These are phyloP conservation scores for Orthosia gothica DNA, from an alignment of 2,888 invertebrate genomes.

Conservation along the genomic window DNA sequence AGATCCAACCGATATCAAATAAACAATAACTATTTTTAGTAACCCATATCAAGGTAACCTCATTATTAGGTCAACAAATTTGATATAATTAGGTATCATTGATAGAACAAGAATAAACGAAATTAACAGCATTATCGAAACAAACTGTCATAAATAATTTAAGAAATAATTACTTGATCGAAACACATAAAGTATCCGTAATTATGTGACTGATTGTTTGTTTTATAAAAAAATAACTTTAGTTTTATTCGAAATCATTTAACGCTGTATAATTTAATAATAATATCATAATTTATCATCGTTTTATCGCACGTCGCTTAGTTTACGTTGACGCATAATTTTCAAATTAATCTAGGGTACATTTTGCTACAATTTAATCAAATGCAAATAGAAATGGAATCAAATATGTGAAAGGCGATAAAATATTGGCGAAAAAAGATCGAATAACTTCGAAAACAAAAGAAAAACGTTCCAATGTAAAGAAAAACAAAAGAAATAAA, in stretches of 20 bases:
- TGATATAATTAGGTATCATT: neutral
- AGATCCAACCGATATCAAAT: neutral
- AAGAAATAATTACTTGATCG: conserved; percentile 5
- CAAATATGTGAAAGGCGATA: neutral
- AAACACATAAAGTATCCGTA: conserved; percentile 9
- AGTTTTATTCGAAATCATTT: neutral
- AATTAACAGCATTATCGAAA: conserved; percentile 7
- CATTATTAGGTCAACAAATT: conserved; percentile 31
- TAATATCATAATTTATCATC: conserved; percentile 15
- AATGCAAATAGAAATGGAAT: conserved; percentile 17
- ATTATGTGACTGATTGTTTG: conserved; percentile 6
- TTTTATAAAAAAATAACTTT: conserved; percentile 1
- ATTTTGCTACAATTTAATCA: conserved; percentile 7
- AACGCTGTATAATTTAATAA: conserved; percentile 16
- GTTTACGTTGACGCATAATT: conserved; percentile 12
- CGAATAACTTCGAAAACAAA: conserved; percentile 27
- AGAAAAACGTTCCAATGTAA: conserved; percentile 34
- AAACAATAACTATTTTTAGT: conserved; percentile 6
- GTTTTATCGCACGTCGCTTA: conserved; percentile 22
- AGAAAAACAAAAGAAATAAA: conserved; percentile 61
- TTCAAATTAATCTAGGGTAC: conserved; percentile 3
- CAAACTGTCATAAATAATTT: conserved; percentile 2
- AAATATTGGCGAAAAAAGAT: conserved; percentile 14
- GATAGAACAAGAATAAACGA: neutral
- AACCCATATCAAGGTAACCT: neutral